A percentile compares a stretch with the other conserved stretches of the same genome.
These are phyloP conservation scores for Parapsyche elsis DNA, from an alignment of 1,140 invertebrate species.

Conservation along the genomic window DNA sequence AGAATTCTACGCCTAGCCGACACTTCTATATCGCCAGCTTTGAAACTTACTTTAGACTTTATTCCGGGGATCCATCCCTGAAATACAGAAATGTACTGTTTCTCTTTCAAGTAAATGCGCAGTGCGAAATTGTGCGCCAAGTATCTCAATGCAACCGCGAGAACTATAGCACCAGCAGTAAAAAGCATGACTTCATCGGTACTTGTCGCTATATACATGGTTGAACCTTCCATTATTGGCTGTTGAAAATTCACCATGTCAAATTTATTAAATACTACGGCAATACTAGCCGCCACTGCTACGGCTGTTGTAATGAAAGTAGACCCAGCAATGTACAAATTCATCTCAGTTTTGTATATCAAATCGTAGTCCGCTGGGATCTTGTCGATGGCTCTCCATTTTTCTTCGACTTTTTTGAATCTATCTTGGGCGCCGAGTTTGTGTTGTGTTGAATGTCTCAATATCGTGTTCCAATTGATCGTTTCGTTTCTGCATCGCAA, in stretches of 20 bases:
- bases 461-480: background rate
- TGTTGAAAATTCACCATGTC: background rate
- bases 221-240: background rate
- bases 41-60: constrained; percentile 8
- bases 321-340: background rate
- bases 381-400: constrained; percentile 21
- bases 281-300: background rate
- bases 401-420: background rate
- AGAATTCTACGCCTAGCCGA: background rate
- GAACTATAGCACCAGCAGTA: background rate
- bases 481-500: background rate
- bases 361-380: constrained; percentile 25
- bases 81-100: constrained; percentile 39
- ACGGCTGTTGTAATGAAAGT: background rate
- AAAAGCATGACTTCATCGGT: background rate
- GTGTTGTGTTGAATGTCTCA: background rate
- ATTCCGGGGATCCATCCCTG: constrained; percentile 5
- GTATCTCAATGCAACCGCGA: background rate
- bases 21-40: constrained; percentile 20
- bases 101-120: constrained; percentile 32
- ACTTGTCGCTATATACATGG: background rate
- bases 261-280: background rate
- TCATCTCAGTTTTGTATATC: constrained; percentile 44
- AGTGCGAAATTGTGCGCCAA: constrained; percentile 27
- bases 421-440: background rate